phyloP scores from a whole-genome alignment of 37 sponge, comb jelly and placozoan genomes.

The Spongilla lacustris region DNA sequence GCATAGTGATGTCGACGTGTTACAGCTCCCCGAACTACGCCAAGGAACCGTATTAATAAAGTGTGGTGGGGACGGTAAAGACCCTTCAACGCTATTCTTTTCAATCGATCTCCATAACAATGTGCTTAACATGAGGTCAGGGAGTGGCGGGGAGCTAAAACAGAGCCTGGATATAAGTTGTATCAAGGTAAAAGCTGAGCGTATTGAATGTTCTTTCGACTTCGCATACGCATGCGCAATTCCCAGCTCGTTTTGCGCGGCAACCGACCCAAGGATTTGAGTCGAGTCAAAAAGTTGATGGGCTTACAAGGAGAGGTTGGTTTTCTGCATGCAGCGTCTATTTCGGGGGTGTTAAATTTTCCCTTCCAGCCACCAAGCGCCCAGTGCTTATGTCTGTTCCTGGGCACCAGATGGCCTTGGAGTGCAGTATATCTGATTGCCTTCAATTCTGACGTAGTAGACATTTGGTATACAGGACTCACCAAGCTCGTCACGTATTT shows the following conservation, averaged over 20 bases:
- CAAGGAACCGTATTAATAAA: neutral
- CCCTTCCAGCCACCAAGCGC: constrained; percentile 4
- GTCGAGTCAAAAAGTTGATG: constrained; percentile 26
- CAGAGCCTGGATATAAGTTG: neutral
- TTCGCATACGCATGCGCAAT: neutral
- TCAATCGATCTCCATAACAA: neutral
- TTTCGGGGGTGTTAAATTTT: neutral
- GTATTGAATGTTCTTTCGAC: too few relatives aligned
- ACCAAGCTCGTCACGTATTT: neutral
- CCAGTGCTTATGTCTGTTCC: constrained; percentile 46
- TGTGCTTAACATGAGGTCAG: neutral
- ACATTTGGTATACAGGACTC: constrained; percentile 2
- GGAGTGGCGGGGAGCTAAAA: neutral
- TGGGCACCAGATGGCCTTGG: constrained; percentile 63
- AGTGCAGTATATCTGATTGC: constrained; percentile 30
- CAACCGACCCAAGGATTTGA: constrained; percentile 38
- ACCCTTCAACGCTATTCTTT: neutral
- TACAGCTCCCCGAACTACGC: neutral
- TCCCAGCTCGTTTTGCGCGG: constrained; percentile 43
- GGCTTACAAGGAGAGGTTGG: constrained; percentile 2
- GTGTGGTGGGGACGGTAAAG: neutral
- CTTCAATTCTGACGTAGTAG: neutral
- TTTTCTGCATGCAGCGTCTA: neutral
- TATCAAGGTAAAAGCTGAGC: neutral
- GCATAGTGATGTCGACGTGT: neutral